Evolutionary conservation across 2,888 invertebrate genomes (phyloP), one percentile per base, ranked within the genome.

Genomic region (Diabrotica balteata): DNA sequence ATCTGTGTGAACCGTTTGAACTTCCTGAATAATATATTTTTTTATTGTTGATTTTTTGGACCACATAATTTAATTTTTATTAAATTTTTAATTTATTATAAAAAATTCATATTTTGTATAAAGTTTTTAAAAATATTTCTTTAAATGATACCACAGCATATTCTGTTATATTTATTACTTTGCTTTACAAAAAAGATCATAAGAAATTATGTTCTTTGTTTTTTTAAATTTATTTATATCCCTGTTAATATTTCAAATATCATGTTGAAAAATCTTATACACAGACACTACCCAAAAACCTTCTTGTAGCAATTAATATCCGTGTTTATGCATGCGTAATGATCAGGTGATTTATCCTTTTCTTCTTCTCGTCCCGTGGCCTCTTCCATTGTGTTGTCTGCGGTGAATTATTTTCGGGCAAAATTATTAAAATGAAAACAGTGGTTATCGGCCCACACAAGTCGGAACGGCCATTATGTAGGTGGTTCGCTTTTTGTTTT

Each of bases 341-440:
- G 66, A 66, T 52, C 22, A 42, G 58, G 58, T 64, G 64, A 64
- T 66, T 67, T 63, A 67, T 67, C 45, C 59, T 59, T 55, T 59
- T 59, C 63, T 59, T 66, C 52, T 32, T 59, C 45, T 69, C 49
- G 63, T 59, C 45, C 44, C 57, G 50, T 45, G 43, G 49, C 61
- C 32, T 57, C 44, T 53, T 22, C 62, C 69, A 69, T 69, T 69
- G 69, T 69, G 66, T 69, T 59, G 69, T 66, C 66, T 63, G 58
- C 51, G 53, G 69, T 66, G 66, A 66, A 69, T 69, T 69, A 69
- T 69, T 69, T 69, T 69, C 65, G 62, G 63, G 51, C 52, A 52
- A 55, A 63, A 66, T 62, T 66, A 69, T 69, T 69, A 66, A 69
- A 69, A 69, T 63, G 63, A 60, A 63, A 59, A 66, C 69, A 66